phyloP scores from a whole-genome alignment of 1,140 invertebrate species.

The Drosophila sechellia region DNA sequence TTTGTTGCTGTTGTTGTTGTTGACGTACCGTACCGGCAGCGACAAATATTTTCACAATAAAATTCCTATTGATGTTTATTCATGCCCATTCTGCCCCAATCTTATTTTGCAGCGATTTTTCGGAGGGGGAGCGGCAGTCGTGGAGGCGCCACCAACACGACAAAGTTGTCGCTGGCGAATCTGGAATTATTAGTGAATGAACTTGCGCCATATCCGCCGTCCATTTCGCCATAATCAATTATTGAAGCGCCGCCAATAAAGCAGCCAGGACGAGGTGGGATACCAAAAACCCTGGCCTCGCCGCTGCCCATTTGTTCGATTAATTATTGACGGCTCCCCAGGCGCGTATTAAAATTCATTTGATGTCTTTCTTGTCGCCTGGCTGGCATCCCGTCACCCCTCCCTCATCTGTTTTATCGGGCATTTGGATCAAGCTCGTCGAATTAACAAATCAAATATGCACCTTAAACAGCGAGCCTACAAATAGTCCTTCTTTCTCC shows the following conservation, averaged over 20 bases:
- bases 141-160: conserved; percentile 48
- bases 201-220: conserved; percentile 25
- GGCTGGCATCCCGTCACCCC: conserved; percentile 9
- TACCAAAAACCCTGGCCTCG: conserved; percentile 14
- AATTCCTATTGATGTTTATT: conserved; percentile 73
- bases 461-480: not conserved
- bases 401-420: conserved; percentile 55
- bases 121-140: conserved; percentile 37
- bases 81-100: conserved; percentile 19
- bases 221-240: conserved; percentile 49
- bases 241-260: conserved; percentile 37
- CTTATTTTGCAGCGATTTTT: conserved; percentile 36
- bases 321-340: conserved; percentile 66
- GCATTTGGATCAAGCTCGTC: conserved; percentile 55
- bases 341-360: conserved; percentile 72
- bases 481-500: not conserved
- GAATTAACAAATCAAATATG: conserved; percentile 2
- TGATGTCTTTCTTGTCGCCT: conserved; percentile 73
- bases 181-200: conserved; percentile 41
- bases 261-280: not conserved
- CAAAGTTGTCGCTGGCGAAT: conserved; percentile 43
- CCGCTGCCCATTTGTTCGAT: conserved; percentile 58
- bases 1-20: not conserved
- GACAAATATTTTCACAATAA: conserved; percentile 61
- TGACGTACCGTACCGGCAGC: conserved; percentile 20